Base-by-base conservation (phyloP, 1,140 invertebrate genomes). In the Papilio aristodemus region DNA sequence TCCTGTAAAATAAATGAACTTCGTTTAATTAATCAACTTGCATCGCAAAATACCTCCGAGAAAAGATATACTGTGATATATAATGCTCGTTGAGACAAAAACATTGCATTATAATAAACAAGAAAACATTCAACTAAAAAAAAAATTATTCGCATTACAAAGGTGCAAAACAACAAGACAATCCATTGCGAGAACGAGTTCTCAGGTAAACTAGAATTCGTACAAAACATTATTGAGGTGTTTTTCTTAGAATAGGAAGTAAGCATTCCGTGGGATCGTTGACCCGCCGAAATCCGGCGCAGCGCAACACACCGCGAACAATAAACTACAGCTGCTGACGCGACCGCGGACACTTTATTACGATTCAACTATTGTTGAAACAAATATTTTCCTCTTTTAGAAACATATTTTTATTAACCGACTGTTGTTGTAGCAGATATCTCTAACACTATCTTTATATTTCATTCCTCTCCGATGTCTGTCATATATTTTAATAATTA, bases 1-100 rank as follows among this genome's bases (percentile, higher is more conserved):
- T 95, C 94, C 94, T 95, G 87, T 50, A 92, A 93, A 6, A 66
- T 41, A 77, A 13, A 50, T n/a, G 7, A 64, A 62, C 54, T 32
- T 27, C 10, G 0, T 32, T 43, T 19, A 19, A 58, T 41, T n/a
- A 27, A 64, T 39, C 46, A 11, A 14, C 19, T n/a, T n/a, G n/a
- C n/a, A n/a, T n/a, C n/a, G n/a, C n/a, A 32, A 32, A 32, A 32
- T 32, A 32, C 27, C 27, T 3, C 6, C 27, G 27, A 32, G 27
- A 32, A 32, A 3, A 2, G 27, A 32, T 32, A 32, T 32, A 32
- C 27, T 3, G 2, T 3, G 27, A 3, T 32, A 32, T 32, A 32
- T 32, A 2, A 6, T 2, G 2, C 27, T 6, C 2, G 27, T 32
- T 2, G 27, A 32, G 6, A 54, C 2, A 6, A 9, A 3, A 54